phyloP scores from a whole-genome alignment of 1,140 invertebrate species.

The Saccostrea glomerata region DNA sequence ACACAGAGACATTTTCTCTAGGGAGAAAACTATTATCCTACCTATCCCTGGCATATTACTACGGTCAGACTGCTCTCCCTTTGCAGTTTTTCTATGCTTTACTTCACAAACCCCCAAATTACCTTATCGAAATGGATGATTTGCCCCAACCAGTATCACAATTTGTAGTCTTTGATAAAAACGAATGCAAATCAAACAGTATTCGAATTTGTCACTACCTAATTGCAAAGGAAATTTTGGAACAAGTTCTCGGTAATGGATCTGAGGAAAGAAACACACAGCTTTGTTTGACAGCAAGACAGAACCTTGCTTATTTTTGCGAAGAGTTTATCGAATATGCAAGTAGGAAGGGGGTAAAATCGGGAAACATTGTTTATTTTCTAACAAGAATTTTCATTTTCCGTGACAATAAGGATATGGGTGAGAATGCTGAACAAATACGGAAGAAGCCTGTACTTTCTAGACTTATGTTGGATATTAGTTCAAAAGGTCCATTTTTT shows the following conservation, averaged over 20 bases:
- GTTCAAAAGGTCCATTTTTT: constrained; percentile 52
- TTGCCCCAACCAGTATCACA: constrained; percentile 54
- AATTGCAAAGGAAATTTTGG: constrained; percentile 67
- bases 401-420: constrained; percentile 57
- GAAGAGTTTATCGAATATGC: constrained; percentile 60
- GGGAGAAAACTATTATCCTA: constrained; percentile 58
- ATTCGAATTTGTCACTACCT: constrained; percentile 63
- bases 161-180: constrained; percentile 58
- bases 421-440: constrained; percentile 53
- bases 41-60: constrained; percentile 63
- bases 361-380: constrained; percentile 54
- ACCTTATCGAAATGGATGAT: constrained; percentile 46
- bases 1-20: not conserved
- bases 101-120: constrained; percentile 43
- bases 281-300: constrained; percentile 41
- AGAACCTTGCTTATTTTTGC: constrained; percentile 52
- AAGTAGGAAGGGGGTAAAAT: constrained; percentile 45
- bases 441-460: constrained; percentile 54
- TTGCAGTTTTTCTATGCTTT: constrained; percentile 60
- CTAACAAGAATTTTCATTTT: constrained; percentile 63
- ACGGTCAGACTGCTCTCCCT: constrained; percentile 62
- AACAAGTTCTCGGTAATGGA: constrained; percentile 54
- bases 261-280: constrained; percentile 4
- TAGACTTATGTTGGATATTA: constrained; percentile 57
- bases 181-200: constrained; percentile 50